Conservation (phyloP, 2,797 vertebrate species). For the Enteromius paludinosus region DNA sequence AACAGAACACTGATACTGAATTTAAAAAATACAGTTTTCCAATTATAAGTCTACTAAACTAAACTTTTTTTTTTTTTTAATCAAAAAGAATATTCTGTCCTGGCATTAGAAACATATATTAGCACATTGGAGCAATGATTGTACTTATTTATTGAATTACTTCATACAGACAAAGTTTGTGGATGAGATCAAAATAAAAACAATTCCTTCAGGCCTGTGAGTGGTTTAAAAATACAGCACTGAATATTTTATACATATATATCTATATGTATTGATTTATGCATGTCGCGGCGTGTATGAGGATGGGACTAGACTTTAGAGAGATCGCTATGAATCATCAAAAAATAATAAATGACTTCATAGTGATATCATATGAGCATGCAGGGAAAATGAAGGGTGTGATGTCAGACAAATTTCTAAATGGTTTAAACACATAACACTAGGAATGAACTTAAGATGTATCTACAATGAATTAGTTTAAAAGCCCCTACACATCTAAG, state of each 20-base stretch:
- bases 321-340: constrained; percentile 26
- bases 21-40: neutral
- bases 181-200: neutral
- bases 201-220: neutral
- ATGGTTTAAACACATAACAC: neutral
- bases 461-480: neutral
- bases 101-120: neutral
- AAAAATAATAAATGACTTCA: constrained; percentile 24
- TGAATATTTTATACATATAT: neutral
- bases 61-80: neutral
- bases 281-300: neutral
- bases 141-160: neutral
- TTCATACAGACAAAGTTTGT: neutral
- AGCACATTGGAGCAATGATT: neutral
- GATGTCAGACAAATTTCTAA: constrained; percentile 2
- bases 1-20: neutral
- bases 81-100: neutral
- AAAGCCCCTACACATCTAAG: neutral
- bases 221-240: constrained; percentile 24
- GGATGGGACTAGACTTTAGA: neutral
- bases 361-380: neutral
- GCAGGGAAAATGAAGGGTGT: neutral
- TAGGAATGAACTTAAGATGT: neutral
- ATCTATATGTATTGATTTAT: constrained; percentile 14
- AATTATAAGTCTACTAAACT: neutral